phyloP scores from a whole-genome alignment of 2,113 vertebrate genomes.

The Nothobranchius kuhntae region DNA sequence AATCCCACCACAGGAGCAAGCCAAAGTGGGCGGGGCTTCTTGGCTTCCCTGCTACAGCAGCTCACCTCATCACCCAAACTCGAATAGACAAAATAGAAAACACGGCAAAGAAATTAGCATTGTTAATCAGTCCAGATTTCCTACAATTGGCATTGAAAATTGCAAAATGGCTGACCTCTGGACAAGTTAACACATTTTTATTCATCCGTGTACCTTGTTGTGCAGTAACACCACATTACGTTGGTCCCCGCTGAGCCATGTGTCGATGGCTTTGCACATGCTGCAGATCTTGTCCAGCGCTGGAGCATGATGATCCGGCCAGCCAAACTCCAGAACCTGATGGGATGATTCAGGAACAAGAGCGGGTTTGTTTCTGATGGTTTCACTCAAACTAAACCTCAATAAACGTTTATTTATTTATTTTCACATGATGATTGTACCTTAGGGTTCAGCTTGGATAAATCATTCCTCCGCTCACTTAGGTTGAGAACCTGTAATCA shows the following conservation, averaged over 20 bases:
- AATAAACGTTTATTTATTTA: neutral
- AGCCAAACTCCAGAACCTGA: constrained; percentile 95
- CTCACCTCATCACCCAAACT: too few species aligned
- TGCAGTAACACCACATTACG: constrained; percentile 93
- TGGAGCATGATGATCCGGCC: constrained; percentile 94
- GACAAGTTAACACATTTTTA: too few species aligned
- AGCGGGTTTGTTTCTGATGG: neutral
- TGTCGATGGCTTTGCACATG: constrained; percentile 97
- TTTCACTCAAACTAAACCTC: neutral
- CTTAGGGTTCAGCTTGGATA: constrained; percentile 89
- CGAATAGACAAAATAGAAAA: too few species aligned
- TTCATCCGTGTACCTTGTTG: constrained; percentile 85
- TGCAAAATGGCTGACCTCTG: too few species aligned
- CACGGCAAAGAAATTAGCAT: too few species aligned
- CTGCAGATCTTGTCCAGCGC: constrained; percentile 97
- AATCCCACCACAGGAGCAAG: too few species aligned
- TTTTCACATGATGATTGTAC: constrained; percentile 58
- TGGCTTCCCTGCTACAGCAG: too few species aligned
- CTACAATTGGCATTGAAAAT: too few species aligned
- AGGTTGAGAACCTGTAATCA: constrained; percentile 89
- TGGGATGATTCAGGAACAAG: neutral
- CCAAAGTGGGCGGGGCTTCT: too few species aligned
- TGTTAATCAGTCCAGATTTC: too few species aligned
- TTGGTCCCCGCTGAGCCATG: constrained; percentile 86
- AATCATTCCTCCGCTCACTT: constrained; percentile 86